These are phyloP conservation scores for Archegozetes longisetosus DNA, from an alignment of 1,140 invertebrate genomes.

Conservation along the genomic window DNA sequence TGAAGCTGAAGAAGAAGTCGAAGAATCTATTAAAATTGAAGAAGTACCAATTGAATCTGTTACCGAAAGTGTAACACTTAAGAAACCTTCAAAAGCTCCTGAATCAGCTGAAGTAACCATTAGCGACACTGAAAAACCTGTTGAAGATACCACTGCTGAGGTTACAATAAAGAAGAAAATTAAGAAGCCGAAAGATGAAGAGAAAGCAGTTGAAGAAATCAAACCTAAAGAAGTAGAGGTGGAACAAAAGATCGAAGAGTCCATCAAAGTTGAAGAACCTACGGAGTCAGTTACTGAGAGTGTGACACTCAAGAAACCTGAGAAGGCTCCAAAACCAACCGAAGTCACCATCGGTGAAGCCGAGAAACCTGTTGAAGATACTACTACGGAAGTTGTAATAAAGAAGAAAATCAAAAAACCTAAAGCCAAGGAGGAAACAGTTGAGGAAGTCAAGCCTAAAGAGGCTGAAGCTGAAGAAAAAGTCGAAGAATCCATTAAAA, in stretches of 20 bases:
- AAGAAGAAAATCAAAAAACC: not conserved
- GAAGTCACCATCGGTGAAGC: not conserved
- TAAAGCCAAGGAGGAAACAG: constrained; percentile 15
- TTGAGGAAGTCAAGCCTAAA: constrained; percentile 13
- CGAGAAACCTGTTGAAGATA: constrained; percentile 23
- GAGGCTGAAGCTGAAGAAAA: constrained; percentile 26
- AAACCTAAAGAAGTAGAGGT: constrained; percentile 26
- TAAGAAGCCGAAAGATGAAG: constrained; percentile 13
- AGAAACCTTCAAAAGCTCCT: constrained; percentile 21
- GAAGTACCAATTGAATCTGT: constrained; percentile 25
- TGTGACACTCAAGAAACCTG: not conserved
- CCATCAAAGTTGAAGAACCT: constrained; percentile 5
- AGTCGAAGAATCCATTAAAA: constrained; percentile 37
- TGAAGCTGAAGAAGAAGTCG: constrained; percentile 9
- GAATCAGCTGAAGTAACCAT: constrained; percentile 8
- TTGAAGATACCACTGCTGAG: constrained; percentile 25
- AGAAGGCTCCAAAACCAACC: constrained; percentile 35
- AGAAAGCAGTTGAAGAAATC: not conserved
- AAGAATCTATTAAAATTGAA: not conserved
- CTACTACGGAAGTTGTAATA: constrained; percentile 21
- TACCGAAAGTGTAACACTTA: constrained; percentile 24
- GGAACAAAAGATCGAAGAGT: constrained; percentile 6
- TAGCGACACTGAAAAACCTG: constrained; percentile 23
- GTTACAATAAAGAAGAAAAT: no score
- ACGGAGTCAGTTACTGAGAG: not conserved